Base-by-base conservation (phyloP, 2,797 vertebrate species). In the Rhinophrynus dorsalis region DNA sequence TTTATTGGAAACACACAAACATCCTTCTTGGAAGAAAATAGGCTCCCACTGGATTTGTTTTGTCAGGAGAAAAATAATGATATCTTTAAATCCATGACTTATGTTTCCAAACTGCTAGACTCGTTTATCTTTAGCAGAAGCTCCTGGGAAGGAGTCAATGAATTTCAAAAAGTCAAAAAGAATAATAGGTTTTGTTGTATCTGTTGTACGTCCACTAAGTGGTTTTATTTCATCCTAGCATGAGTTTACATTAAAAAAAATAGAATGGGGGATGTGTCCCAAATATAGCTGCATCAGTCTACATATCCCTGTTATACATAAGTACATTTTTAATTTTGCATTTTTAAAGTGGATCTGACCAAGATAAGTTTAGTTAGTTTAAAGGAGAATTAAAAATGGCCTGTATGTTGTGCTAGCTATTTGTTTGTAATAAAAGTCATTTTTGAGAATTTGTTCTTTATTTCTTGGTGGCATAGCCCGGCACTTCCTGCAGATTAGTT, bases 51-150 rank as follows among this genome's bases (percentile, higher is more conserved):
- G 68, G 54, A 58, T 57, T 65, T 65, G 33, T 40, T 65, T 61
- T 65, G 54, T 72, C 68, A 72, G 42, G n/a, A 51, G 60, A 51
- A 65, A 72, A 65, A 72, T 65, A 72, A 72, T 72, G 61, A 72
- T 58, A 65, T 72, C 44, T 58, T 72, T 57, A 72, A 64, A 48
- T 18, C 44, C 52, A 57, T 72, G 68, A 72, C 45, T 64, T 57
- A 72, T 72, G 37, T 37, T 58, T 63, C 40, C 26, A 65, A 35
- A 38, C 21, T 48, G n/a, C 26, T 30, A 10, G 27, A 44, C 52
- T 72, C 61, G 65, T 72, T 72, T 65, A 72, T 72, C 44, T 72
- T 64, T 72, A 27, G 33, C 18, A 10, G 60, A 72, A 37, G 60
- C 61, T 57, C 68, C 44, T 6, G 44, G 32, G 54, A 72, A 58